Percentiles rank a stretch among this genome's conserved stretches.
Conservation (phyloP, 2,113 vertebrate species). For the Cheilinus undulatus region DNA sequence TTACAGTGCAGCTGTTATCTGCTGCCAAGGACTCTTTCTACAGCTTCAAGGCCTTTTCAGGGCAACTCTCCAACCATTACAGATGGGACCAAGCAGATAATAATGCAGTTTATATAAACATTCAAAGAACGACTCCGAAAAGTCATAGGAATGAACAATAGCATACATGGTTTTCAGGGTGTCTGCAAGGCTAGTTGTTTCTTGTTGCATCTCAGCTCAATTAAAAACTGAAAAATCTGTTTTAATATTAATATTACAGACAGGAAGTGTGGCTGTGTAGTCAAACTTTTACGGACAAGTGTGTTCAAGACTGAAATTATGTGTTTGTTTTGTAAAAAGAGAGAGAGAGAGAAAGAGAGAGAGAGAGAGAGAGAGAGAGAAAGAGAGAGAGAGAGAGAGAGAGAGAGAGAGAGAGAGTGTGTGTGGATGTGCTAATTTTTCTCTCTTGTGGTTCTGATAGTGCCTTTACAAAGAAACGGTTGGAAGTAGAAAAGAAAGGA, state of each 20-base stretch:
- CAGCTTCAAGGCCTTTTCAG: conserved; percentile 41
- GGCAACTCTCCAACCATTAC: conserved; percentile 37
- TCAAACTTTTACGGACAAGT: too few species aligned
- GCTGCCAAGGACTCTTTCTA: conserved; percentile 47
- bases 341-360: too few species aligned
- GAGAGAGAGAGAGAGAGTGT: too few species aligned
- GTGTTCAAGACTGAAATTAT: background rate
- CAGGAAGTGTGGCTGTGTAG: background rate
- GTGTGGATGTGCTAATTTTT: too few species aligned
- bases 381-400: too few species aligned
- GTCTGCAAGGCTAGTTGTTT: background rate
- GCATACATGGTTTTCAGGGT: background rate
- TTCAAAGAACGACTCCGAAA: conserved; percentile 16
- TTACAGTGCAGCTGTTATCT: conserved; percentile 50
- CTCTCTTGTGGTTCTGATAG: too few species aligned
- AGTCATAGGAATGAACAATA: background rate
- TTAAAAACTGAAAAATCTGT: background rate
- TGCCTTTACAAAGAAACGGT: too few species aligned
- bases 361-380: too few species aligned
- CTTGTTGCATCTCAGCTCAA: background rate
- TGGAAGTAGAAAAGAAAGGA: too few species aligned
- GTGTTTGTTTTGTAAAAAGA: conserved; percentile 3
- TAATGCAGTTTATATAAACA: conserved; percentile 43
- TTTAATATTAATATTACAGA: background rate
- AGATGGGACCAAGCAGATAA: conserved; percentile 29